These are phyloP conservation scores for Drosophila vallismaia DNA, from an alignment of 2,888 invertebrate species.

Conservation along the genomic window DNA sequence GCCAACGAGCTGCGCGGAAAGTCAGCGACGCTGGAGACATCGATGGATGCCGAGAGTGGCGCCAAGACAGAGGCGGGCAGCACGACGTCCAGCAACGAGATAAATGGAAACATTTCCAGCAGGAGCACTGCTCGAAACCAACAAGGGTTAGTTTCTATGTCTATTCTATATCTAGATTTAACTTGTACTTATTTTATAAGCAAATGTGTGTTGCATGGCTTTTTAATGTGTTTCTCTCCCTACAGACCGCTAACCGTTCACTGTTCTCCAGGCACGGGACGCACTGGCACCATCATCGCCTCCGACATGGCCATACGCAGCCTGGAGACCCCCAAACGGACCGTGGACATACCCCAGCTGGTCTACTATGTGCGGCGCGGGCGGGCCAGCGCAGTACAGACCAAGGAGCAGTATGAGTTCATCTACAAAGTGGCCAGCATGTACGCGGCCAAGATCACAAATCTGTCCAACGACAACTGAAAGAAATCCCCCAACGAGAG, in stretches of 20 bases:
- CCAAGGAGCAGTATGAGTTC: slow-evolving; percentile 95
- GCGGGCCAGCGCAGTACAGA: slow-evolving; percentile 94
- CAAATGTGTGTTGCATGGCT: slow-evolving; percentile 47
- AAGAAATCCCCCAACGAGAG: slow-evolving; percentile 28
- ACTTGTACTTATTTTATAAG: slow-evolving; percentile 1
- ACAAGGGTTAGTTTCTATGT: slow-evolving; percentile 81
- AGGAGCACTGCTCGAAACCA: slow-evolving; percentile 73
- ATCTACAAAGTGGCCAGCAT: slow-evolving; percentile 95
- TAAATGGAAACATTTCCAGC: slow-evolving; percentile 77
- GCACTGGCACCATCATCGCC: slow-evolving; percentile 93
- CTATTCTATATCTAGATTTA: background rate
- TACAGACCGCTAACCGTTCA: slow-evolving; percentile 90
- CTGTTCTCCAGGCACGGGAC: slow-evolving; percentile 95
- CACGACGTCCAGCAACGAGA: slow-evolving; percentile 66
- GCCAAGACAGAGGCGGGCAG: slow-evolving; percentile 47
- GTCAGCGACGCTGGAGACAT: slow-evolving; percentile 63
- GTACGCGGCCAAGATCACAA: slow-evolving; percentile 93
- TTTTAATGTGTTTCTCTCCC: slow-evolving; percentile 42
- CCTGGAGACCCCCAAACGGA: slow-evolving; percentile 89
- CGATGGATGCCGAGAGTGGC: slow-evolving; percentile 42
- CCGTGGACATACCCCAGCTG: slow-evolving; percentile 93
- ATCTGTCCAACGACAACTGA: slow-evolving; percentile 86
- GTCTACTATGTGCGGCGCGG: slow-evolving; percentile 93
- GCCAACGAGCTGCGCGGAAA: slow-evolving; percentile 78
- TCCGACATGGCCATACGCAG: slow-evolving; percentile 94